A percentile compares a stretch with the other conserved stretches of the same genome.
Evolutionary conservation across 2,113 vertebrate species (phyloP).

Genomic region (Pseudopodoces humilis): DNA sequence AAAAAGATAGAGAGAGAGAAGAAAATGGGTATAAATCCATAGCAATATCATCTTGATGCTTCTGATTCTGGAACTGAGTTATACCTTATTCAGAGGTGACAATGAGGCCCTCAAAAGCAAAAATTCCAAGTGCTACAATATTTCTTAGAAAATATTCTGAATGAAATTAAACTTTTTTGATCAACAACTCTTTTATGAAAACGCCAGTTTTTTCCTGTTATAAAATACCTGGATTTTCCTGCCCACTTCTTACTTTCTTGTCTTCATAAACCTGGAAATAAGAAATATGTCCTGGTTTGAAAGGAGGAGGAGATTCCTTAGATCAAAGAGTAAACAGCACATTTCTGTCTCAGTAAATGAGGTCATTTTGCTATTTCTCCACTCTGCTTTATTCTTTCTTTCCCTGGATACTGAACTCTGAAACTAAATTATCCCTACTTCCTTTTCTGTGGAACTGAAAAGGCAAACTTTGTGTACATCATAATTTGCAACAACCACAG

Average conservation of each 20-base stretch:
- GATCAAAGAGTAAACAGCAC: constrained; percentile 38
- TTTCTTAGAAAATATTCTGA: not conserved
- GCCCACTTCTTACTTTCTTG: not conserved
- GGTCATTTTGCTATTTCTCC: constrained; percentile 20
- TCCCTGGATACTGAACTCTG: not conserved
- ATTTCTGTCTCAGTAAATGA: constrained; percentile 19
- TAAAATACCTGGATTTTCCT: not conserved
- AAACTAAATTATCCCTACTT: not conserved
- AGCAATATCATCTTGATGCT: not conserved
- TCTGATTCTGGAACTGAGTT: not conserved
- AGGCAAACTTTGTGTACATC: not conserved
- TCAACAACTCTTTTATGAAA: not conserved
- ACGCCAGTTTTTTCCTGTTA: not conserved
- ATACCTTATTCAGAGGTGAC: not conserved
- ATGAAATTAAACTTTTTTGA: not conserved
- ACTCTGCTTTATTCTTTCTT: not conserved
- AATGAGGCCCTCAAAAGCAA: not conserved
- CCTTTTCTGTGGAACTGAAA: not conserved
- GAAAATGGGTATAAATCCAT: not conserved
- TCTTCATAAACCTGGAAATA: constrained; percentile 3
- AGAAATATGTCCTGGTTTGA: not conserved
- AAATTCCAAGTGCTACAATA: not conserved
- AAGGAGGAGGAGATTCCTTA: constrained; percentile 26
- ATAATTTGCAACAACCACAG: not conserved
- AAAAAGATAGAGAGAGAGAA: not conserved